Conservation (phyloP, 2,113 vertebrate genomes). For the Hystrix cristata region DNA sequence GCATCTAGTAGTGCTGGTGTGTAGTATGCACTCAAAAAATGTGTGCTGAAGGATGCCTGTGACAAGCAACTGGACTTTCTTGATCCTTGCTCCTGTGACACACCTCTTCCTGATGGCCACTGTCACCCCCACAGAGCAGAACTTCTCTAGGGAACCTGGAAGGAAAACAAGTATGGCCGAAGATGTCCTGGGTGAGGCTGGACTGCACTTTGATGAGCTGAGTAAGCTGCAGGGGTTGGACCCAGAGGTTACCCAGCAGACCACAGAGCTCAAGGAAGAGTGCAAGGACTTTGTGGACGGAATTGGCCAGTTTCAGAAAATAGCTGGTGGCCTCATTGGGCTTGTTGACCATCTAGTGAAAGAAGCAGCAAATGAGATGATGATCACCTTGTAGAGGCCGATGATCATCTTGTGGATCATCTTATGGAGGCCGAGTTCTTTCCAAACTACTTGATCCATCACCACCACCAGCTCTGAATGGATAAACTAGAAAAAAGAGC, state of each 20-base stretch:
- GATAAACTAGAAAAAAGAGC: background rate
- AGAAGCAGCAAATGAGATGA: conserved; percentile 95
- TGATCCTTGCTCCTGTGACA: conserved; percentile 75
- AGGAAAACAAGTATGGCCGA: conserved; percentile 90
- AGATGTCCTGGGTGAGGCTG: conserved; percentile 91
- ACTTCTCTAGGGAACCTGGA: conserved; percentile 66
- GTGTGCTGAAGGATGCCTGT: conserved; percentile 68
- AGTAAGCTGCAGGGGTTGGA: conserved; percentile 94
- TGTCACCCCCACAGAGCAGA: conserved; percentile 66
- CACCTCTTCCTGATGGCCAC: conserved; percentile 42
- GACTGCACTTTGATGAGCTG: conserved; percentile 95
- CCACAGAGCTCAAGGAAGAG: conserved; percentile 93
- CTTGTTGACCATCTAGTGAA: conserved; percentile 95
- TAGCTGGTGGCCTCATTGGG: conserved; percentile 93
- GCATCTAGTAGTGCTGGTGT: conserved; percentile 68
- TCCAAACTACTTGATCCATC: background rate
- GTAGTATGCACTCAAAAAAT: conserved; percentile 73
- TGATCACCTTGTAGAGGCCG: conserved; percentile 82
- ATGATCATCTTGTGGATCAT: background rate
- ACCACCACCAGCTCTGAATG: background rate
- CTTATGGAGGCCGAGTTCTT: background rate
- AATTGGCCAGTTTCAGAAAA: conserved; percentile 95
- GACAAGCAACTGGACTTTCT: conserved; percentile 78
- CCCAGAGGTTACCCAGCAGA: conserved; percentile 90
- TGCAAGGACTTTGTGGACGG: conserved; percentile 83